These are phyloP conservation scores for Oxygymnocypris stewartii DNA, from an alignment of 2,113 vertebrate species.

Conservation along the genomic window DNA sequence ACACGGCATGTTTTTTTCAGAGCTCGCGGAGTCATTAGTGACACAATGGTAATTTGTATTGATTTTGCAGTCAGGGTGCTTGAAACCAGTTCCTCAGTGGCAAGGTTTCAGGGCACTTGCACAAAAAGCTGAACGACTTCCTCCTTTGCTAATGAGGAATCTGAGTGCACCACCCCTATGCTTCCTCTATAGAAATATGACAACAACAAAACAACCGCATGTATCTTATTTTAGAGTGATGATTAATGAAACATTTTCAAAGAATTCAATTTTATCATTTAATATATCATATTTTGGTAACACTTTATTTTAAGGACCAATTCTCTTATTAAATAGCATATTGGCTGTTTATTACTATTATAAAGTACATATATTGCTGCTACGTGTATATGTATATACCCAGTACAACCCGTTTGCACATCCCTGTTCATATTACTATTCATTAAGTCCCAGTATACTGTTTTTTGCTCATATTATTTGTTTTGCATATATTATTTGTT, in stretches of 20 bases:
- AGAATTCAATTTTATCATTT: background rate
- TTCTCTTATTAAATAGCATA: background rate
- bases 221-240: background rate
- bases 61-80: slow-evolving; percentile 38
- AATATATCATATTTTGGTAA: background rate
- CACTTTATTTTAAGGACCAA: background rate
- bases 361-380: too few species aligned
- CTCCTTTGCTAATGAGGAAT: slow-evolving; percentile 65
- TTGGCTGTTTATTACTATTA: background rate
- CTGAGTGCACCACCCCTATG: slow-evolving; percentile 45
- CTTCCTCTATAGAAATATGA: slow-evolving; percentile 42
- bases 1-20: slow-evolving; percentile 37
- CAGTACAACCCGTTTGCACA: too few species aligned
- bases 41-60: slow-evolving; percentile 34
- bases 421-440: too few species aligned
- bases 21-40: slow-evolving; percentile 38
- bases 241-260: background rate
- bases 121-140: slow-evolving; percentile 59
- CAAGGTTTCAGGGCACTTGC: slow-evolving; percentile 60
- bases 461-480: too few species aligned
- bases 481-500: too few species aligned
- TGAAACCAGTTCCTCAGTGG: slow-evolving; percentile 48
- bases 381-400: too few species aligned
- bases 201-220: background rate
- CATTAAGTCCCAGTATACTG: too few species aligned